Evolutionary conservation across 1,140 invertebrate genomes (phyloP).

Genomic region (Limonius californicus): DNA sequence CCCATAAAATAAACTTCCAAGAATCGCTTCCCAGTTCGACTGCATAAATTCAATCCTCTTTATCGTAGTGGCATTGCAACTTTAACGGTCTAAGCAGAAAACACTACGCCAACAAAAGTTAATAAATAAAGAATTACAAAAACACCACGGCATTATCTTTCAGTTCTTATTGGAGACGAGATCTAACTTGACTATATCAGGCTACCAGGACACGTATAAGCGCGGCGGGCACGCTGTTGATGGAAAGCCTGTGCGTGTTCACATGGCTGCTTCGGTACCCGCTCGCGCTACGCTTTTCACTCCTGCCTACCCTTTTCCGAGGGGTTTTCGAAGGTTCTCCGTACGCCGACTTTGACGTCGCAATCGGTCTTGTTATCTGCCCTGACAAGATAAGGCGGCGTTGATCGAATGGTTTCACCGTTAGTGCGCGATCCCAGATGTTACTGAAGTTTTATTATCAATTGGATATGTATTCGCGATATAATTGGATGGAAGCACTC

Average conservation of each 20-base stretch:
- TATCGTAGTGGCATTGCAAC: too few relatives aligned
- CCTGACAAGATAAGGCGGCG: constrained; percentile 29
- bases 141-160: constrained; percentile 9
- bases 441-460: not conserved
- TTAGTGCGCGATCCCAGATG: not conserved
- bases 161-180: constrained; percentile 1
- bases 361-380: constrained; percentile 32
- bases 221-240: constrained; percentile 20
- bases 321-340: constrained; percentile 17
- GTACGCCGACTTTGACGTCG: constrained; percentile 20
- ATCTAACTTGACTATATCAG: constrained; percentile 16
- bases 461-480: not conserved
- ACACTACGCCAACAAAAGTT: constrained; percentile 2
- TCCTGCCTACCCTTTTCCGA: constrained; percentile 1
- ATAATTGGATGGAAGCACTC: not conserved
- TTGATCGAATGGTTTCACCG: constrained; percentile 23
- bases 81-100: too few relatives aligned
- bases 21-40: too few relatives aligned
- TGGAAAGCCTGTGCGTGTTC: constrained; percentile 25
- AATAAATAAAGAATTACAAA: constrained; percentile 22
- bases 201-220: constrained; percentile 20
- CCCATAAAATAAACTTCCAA: too few relatives aligned
- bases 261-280: not conserved
- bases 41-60: too few relatives aligned
- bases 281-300: not conserved